A percentile compares a stretch with the other conserved stretches of the same genome.
These are phyloP conservation scores for Phymorhynchus buccinoides DNA, from an alignment of 1,140 invertebrate genomes.

Conservation along the genomic window DNA sequence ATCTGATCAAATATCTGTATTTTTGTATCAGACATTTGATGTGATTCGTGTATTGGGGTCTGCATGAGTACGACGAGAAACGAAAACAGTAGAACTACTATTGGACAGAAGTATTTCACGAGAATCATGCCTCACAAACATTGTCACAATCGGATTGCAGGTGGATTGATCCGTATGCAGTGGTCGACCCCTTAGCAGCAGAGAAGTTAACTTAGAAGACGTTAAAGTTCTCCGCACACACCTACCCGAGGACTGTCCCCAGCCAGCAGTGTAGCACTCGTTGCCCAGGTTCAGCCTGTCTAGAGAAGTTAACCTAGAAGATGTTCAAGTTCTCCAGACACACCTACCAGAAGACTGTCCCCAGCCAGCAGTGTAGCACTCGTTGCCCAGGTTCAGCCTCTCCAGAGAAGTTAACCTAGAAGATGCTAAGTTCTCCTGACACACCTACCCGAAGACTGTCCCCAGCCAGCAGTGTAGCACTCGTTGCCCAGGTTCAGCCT, in stretches of 20 bases:
- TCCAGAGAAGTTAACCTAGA: neutral
- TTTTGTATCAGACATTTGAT: too few species aligned
- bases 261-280: constrained; percentile 39
- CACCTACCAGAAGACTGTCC: constrained; percentile 37
- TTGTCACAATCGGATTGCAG: too few species aligned
- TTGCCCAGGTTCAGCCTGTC: constrained; percentile 35
- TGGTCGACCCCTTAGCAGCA: too few species aligned
- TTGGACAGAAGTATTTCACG: too few species aligned
- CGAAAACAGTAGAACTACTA: too few species aligned
- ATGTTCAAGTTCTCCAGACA: neutral
- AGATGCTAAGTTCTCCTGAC: too few species aligned
- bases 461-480: constrained; percentile 41
- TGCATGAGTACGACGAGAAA: too few species aligned
- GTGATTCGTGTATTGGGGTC: too few species aligned
- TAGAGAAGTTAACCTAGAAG: neutral
- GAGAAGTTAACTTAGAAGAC: neutral
- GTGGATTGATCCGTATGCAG: too few species aligned
- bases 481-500: constrained; percentile 25
- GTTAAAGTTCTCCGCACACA: neutral
- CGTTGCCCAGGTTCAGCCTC: constrained; percentile 30
- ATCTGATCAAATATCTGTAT: too few species aligned
- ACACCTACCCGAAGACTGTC: constrained; percentile 30
- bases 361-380: constrained; percentile 43
- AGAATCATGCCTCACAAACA: too few species aligned
- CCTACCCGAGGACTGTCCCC: constrained; percentile 42